Conservation (phyloP, 1,140 invertebrate species). For the Cherax destructor region DNA sequence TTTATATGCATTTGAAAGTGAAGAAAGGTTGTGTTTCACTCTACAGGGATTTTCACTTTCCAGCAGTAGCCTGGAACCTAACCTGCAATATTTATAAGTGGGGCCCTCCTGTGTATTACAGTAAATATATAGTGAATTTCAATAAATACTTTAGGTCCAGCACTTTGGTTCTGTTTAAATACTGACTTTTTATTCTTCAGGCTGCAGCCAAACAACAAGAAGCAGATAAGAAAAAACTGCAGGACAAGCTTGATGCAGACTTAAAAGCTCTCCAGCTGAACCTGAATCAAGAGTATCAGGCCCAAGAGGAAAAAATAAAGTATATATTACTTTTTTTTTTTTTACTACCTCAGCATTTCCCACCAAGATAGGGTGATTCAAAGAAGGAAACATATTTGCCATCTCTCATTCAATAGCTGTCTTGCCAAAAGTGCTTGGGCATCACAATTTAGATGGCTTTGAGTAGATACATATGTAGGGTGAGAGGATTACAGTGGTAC, state of each 20-base stretch:
- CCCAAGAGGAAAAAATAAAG: conserved; percentile 41
- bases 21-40: too few species aligned
- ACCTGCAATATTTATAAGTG: too few species aligned
- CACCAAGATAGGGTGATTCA: not conserved
- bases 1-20: too few species aligned
- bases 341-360: not conserved
- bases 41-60: too few species aligned
- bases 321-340: not conserved
- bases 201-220: not conserved
- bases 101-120: too few species aligned
- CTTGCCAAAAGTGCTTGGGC: too few species aligned
- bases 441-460: too few species aligned
- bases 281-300: conserved; percentile 30
- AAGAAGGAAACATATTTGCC: too few species aligned
- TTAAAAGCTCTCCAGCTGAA: conserved; percentile 22
- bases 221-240: conserved; percentile 31
- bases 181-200: not conserved
- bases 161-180: not conserved
- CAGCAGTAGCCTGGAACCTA: too few species aligned
- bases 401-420: too few species aligned
- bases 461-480: too few species aligned
- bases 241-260: conserved; percentile 1
- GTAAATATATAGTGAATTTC: not conserved
- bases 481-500: too few species aligned
- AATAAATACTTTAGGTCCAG: not conserved